Base-by-base conservation (phyloP, 2,797 vertebrate genomes). In the Aselliscus stoliczkanus region DNA sequence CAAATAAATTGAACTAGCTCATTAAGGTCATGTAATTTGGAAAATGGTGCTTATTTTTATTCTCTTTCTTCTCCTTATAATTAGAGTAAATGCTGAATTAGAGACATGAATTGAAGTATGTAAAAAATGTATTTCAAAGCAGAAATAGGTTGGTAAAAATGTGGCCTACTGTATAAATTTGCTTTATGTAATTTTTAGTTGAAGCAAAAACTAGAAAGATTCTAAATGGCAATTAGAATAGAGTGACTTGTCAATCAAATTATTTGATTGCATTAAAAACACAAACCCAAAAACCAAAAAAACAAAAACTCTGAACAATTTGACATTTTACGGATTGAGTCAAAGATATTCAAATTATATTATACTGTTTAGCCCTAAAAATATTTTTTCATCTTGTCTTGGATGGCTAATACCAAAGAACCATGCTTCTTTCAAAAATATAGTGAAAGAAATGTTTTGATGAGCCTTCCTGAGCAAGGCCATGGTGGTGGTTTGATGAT, bases 171-270 rank as follows among this genome's bases (percentile, higher is more conserved):
- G 15, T 23, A 75, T 64, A 83, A 69, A 80, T 79, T 83, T 88
- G 17, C 65, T 73, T 92, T 70, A 87, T 90, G 34, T 86, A 75
- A 77, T 75, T 83, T 93, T 96, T 96, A 50, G 44, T 56, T 60
- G 76, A 67, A 54, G 62, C 47, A 39, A 77, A 94, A 88, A 44
- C 20, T 62, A 60, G 76, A 39, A 84, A 75, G 67, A 75, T 91
- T 93, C 18, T 70, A 88, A 93, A 37, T 60, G 31, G n/a, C 54
- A 87, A 58, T 81, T 9, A 65, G 25, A 64, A 27, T 83, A 82
- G 56, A 88, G 14, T 87, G 47, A 76, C 25, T 72, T 65, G 58
- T 90, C n/a, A 56, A 39, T 69, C 82, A 88, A 31, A 77, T 83
- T 77, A 90, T 90, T 85, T 64, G 44, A 50, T 31, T 88, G 11